These are phyloP conservation scores for Xestia rhomboidea DNA, from an alignment of 2,888 invertebrate species.

Conservation along the genomic window DNA sequence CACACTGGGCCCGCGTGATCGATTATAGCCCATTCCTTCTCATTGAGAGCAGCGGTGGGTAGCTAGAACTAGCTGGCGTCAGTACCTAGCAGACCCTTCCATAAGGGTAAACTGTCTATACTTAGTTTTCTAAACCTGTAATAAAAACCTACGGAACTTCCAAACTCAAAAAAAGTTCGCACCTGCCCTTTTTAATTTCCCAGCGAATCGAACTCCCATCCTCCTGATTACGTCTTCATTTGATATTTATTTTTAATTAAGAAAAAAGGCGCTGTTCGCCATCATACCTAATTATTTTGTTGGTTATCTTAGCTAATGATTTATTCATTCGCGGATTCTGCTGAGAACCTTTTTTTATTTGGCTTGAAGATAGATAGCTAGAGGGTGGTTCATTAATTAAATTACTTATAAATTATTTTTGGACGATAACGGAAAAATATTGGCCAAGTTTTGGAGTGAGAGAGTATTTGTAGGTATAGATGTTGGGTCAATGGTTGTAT, in stretches of 20 bases:
- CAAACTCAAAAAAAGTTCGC: not conserved
- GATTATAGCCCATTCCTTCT: no score
- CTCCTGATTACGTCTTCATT: constrained; percentile 81
- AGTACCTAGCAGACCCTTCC: no score
- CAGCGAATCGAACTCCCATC: constrained; percentile 68
- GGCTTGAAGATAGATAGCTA: constrained; percentile 75
- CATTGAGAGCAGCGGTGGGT: no score
- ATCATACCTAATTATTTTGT: constrained; percentile 85
- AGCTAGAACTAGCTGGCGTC: no score
- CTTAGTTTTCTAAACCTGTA: not conserved
- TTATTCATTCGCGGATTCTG: constrained; percentile 77
- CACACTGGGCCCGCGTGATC: no score
- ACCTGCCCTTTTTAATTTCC: constrained; percentile 42
- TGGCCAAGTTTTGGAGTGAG: constrained; percentile 60
- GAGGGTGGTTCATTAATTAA: constrained; percentile 77
- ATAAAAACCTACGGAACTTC: constrained; percentile 44
- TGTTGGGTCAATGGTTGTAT: no score
- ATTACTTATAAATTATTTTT: constrained; percentile 75
- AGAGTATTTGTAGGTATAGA: no score
- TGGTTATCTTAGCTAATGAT: constrained; percentile 87
- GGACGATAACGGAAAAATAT: constrained; percentile 69
- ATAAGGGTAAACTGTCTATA: not conserved
- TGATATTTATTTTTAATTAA: constrained; percentile 90
- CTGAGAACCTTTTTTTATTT: constrained; percentile 74
- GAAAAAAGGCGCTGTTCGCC: constrained; percentile 79